Percentiles rank a stretch among this genome's conserved stretches.
These are phyloP conservation scores for Exaiptasia diaphana DNA, from an alignment of 64 coral and sea anemone genomes.

Conservation along the genomic window DNA sequence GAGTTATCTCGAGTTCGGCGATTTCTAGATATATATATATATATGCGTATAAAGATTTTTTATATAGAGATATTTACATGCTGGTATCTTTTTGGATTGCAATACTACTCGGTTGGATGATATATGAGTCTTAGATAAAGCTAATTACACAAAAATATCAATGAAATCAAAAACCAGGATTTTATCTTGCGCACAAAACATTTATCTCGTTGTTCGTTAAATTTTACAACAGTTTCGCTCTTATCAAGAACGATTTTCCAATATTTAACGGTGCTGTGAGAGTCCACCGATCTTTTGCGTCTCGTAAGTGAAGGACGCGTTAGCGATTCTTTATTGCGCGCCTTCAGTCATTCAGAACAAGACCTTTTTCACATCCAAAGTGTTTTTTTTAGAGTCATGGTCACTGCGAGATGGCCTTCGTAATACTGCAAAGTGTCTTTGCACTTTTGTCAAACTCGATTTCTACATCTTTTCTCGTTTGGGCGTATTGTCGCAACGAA, in stretches of 20 bases:
- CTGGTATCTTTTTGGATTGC: conserved; percentile 44
- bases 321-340: not conserved
- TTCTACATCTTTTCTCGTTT: no score
- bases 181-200: conserved; percentile 61
- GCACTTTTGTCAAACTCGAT: no score
- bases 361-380: no score
- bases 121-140: conserved; percentile 69
- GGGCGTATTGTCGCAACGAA: no score
- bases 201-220: conserved; percentile 62
- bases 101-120: conserved; percentile 53
- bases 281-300: not conserved
- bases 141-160: conserved; percentile 75
- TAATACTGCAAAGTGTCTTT: no score
- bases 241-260: conserved; percentile 56
- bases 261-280: conserved; percentile 64
- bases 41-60: not conserved
- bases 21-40: conserved; percentile 5
- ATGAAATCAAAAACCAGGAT: conserved; percentile 76
- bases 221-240: conserved; percentile 42
- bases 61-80: conserved; percentile 28
- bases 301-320: not conserved
- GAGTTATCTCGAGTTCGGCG: no score
- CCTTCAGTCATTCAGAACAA: no score
- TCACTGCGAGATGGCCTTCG: no score
- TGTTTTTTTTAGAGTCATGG: no score